Conservation (phyloP, 1,140 invertebrate genomes). For the Neodiprion lecontei region DNA sequence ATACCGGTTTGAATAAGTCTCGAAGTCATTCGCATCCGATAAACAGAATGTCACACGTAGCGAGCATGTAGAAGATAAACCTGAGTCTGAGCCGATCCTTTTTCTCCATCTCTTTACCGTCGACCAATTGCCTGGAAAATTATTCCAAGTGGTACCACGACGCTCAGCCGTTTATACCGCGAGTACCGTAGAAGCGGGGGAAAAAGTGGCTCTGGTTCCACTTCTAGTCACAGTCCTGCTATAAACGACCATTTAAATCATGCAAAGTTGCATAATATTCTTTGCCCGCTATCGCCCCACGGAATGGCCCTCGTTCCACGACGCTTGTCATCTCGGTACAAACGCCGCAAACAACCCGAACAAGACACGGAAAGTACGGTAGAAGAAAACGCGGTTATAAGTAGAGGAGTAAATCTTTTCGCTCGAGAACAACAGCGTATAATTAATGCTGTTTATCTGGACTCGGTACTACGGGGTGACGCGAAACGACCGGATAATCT, state of each 20-base stretch:
- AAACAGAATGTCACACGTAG: not conserved
- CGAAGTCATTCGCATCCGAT: not conserved
- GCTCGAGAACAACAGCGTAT: conserved; percentile 21
- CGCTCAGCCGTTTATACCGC: not conserved
- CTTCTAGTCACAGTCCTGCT: conserved; percentile 4
- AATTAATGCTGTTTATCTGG: not conserved
- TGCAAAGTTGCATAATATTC: conserved; percentile 39
- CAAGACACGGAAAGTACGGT: not conserved
- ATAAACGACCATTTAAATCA: conserved; percentile 32
- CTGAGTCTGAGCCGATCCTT: not conserved
- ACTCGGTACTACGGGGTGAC: not conserved
- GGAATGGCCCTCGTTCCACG: not conserved
- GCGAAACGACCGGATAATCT: not conserved
- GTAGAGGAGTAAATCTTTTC: conserved; percentile 45
- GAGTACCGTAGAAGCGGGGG: not conserved
- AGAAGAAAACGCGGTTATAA: conserved; percentile 13
- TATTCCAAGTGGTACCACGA: not conserved
- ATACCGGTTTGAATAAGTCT: not conserved
- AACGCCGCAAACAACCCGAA: not conserved
- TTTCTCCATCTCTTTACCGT: not conserved
- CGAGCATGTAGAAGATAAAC: not conserved
- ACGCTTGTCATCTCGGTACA: not conserved
- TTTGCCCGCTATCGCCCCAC: conserved; percentile 22
- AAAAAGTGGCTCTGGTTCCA: conserved; percentile 4
- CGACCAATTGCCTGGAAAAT: not conserved